Conservation (phyloP, 2,888 invertebrate species). For the Prosapia bicincta region DNA sequence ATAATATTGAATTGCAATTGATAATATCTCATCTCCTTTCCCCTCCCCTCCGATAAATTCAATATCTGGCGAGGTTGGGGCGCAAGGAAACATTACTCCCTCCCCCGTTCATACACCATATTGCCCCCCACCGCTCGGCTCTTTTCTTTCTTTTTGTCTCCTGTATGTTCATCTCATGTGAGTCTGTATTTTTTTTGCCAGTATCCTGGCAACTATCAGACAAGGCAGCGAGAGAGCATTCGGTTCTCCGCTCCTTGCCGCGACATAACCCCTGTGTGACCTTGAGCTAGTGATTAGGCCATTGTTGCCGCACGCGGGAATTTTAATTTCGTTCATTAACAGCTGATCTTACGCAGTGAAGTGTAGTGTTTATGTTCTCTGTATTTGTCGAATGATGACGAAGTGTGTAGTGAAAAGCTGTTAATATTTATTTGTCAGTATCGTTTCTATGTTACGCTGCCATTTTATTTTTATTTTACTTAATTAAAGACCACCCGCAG, state of each 20-base stretch:
- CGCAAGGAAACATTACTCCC: constrained; percentile 33
- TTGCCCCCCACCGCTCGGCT: constrained; percentile 30
- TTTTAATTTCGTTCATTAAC: neutral
- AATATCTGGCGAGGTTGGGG: constrained; percentile 32
- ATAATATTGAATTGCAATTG: constrained; percentile 27
- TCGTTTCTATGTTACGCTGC: too few species aligned
- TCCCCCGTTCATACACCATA: constrained; percentile 34
- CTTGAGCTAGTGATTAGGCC: neutral
- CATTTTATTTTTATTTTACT: too few species aligned
- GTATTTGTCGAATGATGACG: neutral
- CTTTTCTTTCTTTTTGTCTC: constrained; percentile 37
- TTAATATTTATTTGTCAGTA: too few species aligned
- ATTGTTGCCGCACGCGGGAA: neutral
- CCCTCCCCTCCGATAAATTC: constrained; percentile 38
- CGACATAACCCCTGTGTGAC: neutral
- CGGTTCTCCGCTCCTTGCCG: constrained; percentile 17
- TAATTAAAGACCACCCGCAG: too few species aligned
- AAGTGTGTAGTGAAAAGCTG: neutral
- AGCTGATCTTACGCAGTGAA: neutral
- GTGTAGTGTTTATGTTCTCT: neutral
- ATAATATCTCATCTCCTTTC: constrained; percentile 12
- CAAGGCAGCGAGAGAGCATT: constrained; percentile 2
- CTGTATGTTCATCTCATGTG: constrained; percentile 33
- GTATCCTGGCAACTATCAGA: constrained; percentile 39
- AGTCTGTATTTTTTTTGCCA: constrained; percentile 37